Base-by-base conservation (phyloP, 2,888 invertebrate species). In the Drosophila anceps region DNA sequence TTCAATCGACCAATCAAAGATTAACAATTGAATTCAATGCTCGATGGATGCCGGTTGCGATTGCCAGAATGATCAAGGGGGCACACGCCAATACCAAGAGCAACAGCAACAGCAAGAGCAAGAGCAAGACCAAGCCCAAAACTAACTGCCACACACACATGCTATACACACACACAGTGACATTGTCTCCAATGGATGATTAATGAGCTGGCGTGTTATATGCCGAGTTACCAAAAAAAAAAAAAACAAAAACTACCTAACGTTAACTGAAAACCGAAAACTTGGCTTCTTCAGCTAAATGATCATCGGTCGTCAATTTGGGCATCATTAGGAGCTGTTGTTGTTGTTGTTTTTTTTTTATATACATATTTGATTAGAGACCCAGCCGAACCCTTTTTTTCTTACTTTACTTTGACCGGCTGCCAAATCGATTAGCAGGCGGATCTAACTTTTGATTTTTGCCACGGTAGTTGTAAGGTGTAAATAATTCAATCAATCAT, bases 401-500 rank as follows among this genome's bases (percentile, higher is more conserved):
- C 4, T n/a, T 24, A 1, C 29, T 58, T 60, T 15, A 39, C 39
- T 48, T 55, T 55, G 67, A 61, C 63, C 64, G 57, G 78, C 79
- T 84, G 82, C 79, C 84, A 74, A 88, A 89, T 85, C 84, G 84
- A 85, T 90, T 90, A 86, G 90, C 90, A 87, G 86, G 88, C 86
- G 86, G 90, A 87, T 90, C 90, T 87, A 73, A 88, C 79, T 88
- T 88, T 84, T 82, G 79, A 81, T 80, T 86, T 81, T 73, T 69
- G 85, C 79, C 71, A 74, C 80, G 61, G 71, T 55, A 82, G 80
- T 82, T 88, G 86, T 88, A 87, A 87, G 86, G 86, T 87, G 86
- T 90, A 87, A 87, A 87, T 87, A 87, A 87, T 87, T 88, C 86
- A 83, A 87, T 87, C 86, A 87, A 87, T 87, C 86, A 87, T 87